Percentiles rank a stretch among this genome's conserved stretches.
phyloP scores from a whole-genome alignment of 2,888 invertebrate species.

The Teleiodes luculella region DNA sequence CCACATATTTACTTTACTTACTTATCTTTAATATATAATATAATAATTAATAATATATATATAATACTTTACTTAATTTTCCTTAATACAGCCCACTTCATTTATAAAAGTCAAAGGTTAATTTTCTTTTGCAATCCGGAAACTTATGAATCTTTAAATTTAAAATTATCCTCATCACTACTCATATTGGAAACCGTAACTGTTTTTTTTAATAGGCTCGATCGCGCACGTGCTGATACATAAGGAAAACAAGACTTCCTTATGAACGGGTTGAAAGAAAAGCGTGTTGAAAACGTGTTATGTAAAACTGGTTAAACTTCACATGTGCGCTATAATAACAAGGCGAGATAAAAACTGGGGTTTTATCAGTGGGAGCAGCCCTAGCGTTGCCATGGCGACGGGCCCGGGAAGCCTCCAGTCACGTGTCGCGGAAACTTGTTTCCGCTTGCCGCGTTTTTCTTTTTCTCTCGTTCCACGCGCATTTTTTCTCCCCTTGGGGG shows the following conservation, averaged over 20 bases:
- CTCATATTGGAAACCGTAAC: no score
- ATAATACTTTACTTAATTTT: no score
- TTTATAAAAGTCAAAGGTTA: background rate
- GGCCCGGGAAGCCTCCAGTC: conserved; percentile 73
- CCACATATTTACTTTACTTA: no score
- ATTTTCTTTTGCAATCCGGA: background rate
- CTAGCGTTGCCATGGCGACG: conserved; percentile 63
- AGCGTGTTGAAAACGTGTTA: conserved; percentile 3
- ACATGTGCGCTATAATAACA: background rate
- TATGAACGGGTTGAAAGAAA: background rate
- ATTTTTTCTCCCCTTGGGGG: conserved; percentile 55
- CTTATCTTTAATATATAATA: no score
- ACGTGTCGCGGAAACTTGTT: conserved; percentile 75
- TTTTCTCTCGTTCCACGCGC: conserved; percentile 61
- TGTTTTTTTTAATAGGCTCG: background rate
- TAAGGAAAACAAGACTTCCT: background rate
- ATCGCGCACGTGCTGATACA: background rate
- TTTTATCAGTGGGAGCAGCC: conserved; percentile 29
- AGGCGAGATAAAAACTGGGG: background rate
- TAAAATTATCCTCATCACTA: no score
- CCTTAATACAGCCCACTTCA: background rate
- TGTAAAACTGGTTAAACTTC: background rate
- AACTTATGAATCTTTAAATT: background rate
- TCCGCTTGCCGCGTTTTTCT: conserved; percentile 72
- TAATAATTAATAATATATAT: no score